Base-by-base conservation (phyloP, 2,113 vertebrate species). In the Brachionichthys hirsutus region DNA sequence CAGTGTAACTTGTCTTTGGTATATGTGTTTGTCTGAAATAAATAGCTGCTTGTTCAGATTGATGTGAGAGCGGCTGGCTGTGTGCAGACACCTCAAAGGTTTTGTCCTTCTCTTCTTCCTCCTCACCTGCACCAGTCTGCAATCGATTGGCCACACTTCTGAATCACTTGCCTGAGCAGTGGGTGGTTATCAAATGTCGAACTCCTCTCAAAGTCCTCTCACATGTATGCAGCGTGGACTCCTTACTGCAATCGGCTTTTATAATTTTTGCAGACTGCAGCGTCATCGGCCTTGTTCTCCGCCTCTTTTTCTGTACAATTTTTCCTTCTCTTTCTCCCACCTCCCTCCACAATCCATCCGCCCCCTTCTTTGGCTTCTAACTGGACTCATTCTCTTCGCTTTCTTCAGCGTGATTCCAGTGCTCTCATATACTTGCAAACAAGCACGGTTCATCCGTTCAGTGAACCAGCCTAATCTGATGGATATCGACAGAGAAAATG, bases 141-240 rank as follows among this genome's bases (percentile, higher is more conserved):
- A 77, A 78, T 85, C 72, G 78, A 84, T 88, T 85, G 78, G 84
- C 83, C 83, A 86, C 79, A 84, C 60, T 66, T 83, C 75, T 83
- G 77, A 88, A 85, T 80, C 69, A 76, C 54, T 83, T 82, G 62
- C 81, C 67, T 75, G 59, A 47, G 70, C 19, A 53, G 86, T 84
- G 79, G 82, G 77, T 77, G 72, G 81, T 65, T 84, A 70, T 85
- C 51, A 77, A 77, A 71, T 7, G 38, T 44, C 13, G 40, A 38
- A 58, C 49, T 40, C 30, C 67, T 62, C 54, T 70, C 54, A 46
- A 79, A 78, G 79, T 69, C 81, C 72, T 35, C 40, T 53, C 82
- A 75, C 75, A 65, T 70, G 78, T 86, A 68, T 72, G 77, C 61
- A 52, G 79, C 12, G 13, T 75, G 65, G 62, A 73, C 56, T 80